Conservation (phyloP, 2,797 vertebrate species). For the Myioborus melanocephalus region DNA sequence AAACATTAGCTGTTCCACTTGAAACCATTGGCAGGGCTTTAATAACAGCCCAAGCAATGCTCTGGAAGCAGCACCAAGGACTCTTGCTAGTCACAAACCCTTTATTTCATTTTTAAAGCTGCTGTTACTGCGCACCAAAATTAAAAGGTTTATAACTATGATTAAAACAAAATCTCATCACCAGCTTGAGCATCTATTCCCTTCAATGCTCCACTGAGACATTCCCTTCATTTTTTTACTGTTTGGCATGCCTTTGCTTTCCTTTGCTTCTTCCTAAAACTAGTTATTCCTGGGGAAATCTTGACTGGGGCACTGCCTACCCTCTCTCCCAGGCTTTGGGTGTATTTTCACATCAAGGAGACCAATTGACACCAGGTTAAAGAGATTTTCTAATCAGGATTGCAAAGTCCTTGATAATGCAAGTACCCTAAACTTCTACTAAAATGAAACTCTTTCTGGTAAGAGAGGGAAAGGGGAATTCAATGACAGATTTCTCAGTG, state of each 20-base stretch:
- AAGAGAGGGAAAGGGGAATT: constrained; percentile 27
- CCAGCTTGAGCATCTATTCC: background rate
- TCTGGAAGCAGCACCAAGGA: constrained; percentile 61
- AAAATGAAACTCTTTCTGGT: background rate
- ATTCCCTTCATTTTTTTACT: background rate
- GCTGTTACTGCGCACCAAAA: constrained; percentile 15
- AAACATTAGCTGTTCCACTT: constrained; percentile 69
- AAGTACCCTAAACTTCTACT: background rate
- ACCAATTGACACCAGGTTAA: constrained; percentile 54
- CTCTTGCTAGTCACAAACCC: constrained; percentile 30
- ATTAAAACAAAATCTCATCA: constrained; percentile 62
- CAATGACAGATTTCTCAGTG: constrained; percentile 34
- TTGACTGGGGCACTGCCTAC: background rate
- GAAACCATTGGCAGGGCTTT: constrained; percentile 59
- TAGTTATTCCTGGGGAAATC: background rate
- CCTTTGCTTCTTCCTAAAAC: background rate
- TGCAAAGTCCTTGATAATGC: constrained; percentile 22
- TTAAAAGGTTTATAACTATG: constrained; percentile 62
- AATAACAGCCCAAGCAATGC: constrained; percentile 56
- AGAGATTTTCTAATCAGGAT: constrained; percentile 57
- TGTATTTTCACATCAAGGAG: constrained; percentile 43
- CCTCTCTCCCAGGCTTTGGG: background rate
- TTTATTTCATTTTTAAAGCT: constrained; percentile 60
- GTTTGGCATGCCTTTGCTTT: background rate
- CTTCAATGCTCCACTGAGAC: constrained; percentile 16